phyloP scores from a whole-genome alignment of 2,113 vertebrate species.

The Phyllostomus hastatus region DNA sequence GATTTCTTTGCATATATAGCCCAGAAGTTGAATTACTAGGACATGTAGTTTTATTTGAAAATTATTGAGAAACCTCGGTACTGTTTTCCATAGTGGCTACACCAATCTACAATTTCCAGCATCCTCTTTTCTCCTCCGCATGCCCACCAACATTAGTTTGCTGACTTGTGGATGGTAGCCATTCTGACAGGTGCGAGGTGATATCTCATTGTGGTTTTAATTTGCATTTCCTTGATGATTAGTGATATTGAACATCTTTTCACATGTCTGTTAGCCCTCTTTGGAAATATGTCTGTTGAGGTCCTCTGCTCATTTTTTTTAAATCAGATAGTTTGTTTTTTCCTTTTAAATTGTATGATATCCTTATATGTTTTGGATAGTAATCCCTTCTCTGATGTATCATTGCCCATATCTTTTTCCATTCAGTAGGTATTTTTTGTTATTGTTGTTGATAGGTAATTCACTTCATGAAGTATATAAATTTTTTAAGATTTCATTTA shows the following conservation, averaged over 20 bases:
- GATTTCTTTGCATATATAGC: not conserved
- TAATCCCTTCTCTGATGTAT: not conserved
- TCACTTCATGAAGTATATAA: not conserved
- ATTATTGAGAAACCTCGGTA: not conserved
- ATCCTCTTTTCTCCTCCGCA: not conserved
- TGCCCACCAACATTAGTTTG: not conserved
- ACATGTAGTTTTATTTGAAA: not conserved
- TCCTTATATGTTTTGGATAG: not conserved
- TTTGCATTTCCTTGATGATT: not conserved
- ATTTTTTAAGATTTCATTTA: not conserved
- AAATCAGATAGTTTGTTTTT: not conserved
- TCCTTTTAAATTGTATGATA: not conserved
- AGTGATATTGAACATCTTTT: not conserved
- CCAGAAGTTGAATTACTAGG: not conserved
- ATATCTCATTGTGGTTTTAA: not conserved
- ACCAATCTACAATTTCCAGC: not conserved
- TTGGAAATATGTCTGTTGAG: not conserved
- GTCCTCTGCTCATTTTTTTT: not conserved
- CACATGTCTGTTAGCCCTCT: not conserved
- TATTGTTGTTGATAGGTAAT: not conserved
- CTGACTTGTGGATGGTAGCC: not conserved
- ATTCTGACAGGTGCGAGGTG: not conserved
- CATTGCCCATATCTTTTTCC: not conserved
- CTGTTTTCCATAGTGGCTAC: not conserved
- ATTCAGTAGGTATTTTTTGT: not conserved